Evolutionary conservation across 1,140 invertebrate genomes (phyloP), one percentile per base, ranked within the genome.

Genomic region (Kradibia gibbosae): DNA sequence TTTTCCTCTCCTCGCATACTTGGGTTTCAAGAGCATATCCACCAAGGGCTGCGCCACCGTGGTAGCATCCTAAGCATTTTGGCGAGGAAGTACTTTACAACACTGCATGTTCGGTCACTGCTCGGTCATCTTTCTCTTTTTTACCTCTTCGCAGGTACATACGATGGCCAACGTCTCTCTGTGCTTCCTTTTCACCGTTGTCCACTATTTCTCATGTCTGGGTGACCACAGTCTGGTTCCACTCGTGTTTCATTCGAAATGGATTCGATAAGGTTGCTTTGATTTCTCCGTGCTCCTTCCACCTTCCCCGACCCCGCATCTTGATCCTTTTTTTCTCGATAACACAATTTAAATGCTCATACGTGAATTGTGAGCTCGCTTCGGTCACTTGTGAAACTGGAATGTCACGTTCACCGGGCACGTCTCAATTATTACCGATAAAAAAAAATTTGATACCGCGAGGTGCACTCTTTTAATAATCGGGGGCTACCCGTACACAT

Each of bases 141-240:
- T 60, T 31, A 28, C 25, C 55, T 31, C 55, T n/a, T n/a, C n/a
- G n/a, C n/a, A n/a, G n/a, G n/a, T n/a, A n/a, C n/a, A n/a, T n/a
- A n/a, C n/a, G n/a, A n/a, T n/a, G n/a, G n/a, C n/a, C n/a, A 2
- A n/a, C 15, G 4, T 25, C 25, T 62, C n/a, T 62, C n/a, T 31
- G n/a, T 25, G n/a, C 15, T 31, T 25, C 60, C 28, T 65, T 13
- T 25, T 13, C 60, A 2, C 31, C 31, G 85, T 85, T 85, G 84
- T 80, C 80, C 80, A 85, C 84, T 81, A 80, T 77, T 79, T 78
- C 82, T 81, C 82, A 60, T 81, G 75, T n/a, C n/a, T 65, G 80
- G 39, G 28, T 50, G 82, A 82, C 81, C 77, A 31, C 81, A 79
- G 53, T 20, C 48, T n/a, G 28, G 34, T 34, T 45, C 67, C 34